These are phyloP conservation scores for Helicolenus hilgendorfi DNA, from an alignment of 2,797 vertebrate species.

Conservation along the genomic window DNA sequence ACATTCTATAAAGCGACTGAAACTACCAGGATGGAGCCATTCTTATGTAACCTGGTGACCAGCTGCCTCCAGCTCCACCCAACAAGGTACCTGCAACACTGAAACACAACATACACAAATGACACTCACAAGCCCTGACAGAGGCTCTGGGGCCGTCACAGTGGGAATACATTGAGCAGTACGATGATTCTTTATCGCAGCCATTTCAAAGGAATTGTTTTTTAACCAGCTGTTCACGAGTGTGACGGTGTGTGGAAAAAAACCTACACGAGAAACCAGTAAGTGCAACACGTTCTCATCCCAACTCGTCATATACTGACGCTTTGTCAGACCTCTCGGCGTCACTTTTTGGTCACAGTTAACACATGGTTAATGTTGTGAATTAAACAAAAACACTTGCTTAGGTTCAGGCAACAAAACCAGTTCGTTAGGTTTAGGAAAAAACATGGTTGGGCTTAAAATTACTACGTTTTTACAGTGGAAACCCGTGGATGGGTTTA, in stretches of 20 bases:
- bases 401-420: too few species aligned
- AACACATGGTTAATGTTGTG: too few species aligned
- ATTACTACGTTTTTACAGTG: too few species aligned
- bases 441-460: too few species aligned
- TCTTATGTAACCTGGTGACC: neutral
- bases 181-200: neutral
- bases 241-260: neutral
- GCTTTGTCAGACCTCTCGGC: too few species aligned
- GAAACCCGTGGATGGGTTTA: too few species aligned
- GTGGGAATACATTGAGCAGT: neutral
- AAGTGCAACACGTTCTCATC: too few species aligned
- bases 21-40: neutral
- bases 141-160: neutral
- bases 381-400: too few species aligned
- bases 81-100: neutral
- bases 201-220: neutral
- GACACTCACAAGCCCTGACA: neutral
- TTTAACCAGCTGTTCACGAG: neutral
- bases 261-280: neutral
- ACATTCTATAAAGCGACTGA: neutral
- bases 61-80: neutral
- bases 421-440: too few species aligned
- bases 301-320: too few species aligned
- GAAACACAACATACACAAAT: neutral
- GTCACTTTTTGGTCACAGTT: too few species aligned